Evolutionary conservation across 2,888 invertebrate genomes (phyloP).

Genomic region (Linnaemya vulpina): DNA sequence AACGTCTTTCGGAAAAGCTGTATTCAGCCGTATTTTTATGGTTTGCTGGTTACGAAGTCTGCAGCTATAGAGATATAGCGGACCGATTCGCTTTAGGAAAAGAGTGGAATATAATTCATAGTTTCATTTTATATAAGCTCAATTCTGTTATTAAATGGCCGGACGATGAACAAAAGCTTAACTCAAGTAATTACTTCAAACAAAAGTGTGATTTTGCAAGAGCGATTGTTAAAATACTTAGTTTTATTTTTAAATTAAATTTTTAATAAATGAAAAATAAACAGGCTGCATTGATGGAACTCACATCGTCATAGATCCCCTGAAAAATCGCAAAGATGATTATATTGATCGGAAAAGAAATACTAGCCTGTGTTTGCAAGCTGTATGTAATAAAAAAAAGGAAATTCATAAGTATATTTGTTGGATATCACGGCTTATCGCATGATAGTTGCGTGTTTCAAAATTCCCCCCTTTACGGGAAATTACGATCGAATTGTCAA

Average conservation of each 20-base stretch:
- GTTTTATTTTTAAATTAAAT: constrained; percentile 5
- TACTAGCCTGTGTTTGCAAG: constrained; percentile 40
- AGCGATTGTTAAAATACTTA: constrained; percentile 44
- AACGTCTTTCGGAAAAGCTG: constrained; percentile 11
- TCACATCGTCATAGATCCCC: constrained; percentile 48
- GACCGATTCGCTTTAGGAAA: constrained; percentile 22
- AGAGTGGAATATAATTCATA: constrained; percentile 21
- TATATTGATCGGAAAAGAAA: constrained; percentile 56
- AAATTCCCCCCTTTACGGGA: constrained; percentile 31
- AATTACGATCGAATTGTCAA: constrained; percentile 16
- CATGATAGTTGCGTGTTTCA: constrained; percentile 59
- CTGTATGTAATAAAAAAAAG: constrained; percentile 51
- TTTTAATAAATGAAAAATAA: constrained; percentile 6
- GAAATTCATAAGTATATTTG: constrained; percentile 61
- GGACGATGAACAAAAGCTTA: constrained; percentile 32
- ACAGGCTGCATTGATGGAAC: constrained; percentile 58
- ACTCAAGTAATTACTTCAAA: constrained; percentile 32
- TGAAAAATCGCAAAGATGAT: constrained; percentile 46
- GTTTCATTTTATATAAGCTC: constrained; percentile 33
- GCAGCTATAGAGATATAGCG: constrained; percentile 44
- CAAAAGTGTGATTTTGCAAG: constrained; percentile 34
- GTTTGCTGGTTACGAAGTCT: constrained; percentile 54
- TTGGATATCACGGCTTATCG: constrained; percentile 61
- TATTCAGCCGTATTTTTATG: constrained; percentile 37
- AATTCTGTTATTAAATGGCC: constrained; percentile 53